Evolutionary conservation across 2,888 invertebrate species (phyloP).

Genomic region (Marronus borbonicus): DNA sequence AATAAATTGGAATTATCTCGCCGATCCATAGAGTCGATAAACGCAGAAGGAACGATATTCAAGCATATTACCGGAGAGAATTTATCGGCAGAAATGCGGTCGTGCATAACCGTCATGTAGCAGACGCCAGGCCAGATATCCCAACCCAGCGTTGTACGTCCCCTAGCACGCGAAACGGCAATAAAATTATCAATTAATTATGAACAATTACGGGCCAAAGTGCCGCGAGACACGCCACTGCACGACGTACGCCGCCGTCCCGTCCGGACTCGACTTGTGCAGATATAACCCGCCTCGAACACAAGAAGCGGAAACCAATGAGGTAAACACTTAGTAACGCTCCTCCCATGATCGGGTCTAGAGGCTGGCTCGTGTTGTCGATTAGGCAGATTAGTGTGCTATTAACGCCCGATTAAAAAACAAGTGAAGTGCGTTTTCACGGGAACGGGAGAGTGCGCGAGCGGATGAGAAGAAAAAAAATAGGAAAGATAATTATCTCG

Average conservation of each 20-base stretch:
- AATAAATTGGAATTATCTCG: constrained; percentile 4
- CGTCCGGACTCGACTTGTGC: constrained; percentile 45
- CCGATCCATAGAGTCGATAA: constrained; percentile 23
- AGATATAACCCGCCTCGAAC: constrained; percentile 57
- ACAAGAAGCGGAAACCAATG: constrained; percentile 60
- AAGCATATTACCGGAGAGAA: constrained; percentile 14
- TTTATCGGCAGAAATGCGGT: constrained; percentile 15
- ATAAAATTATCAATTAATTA: constrained; percentile 48
- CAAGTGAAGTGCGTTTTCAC: constrained; percentile 42
- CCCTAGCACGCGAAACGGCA: constrained; percentile 33
- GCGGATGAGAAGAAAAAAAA: constrained; percentile 11
- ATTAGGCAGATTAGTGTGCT: constrained; percentile 56
- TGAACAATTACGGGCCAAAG: constrained; percentile 42
- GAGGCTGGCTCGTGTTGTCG: constrained; percentile 57
- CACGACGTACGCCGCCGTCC: constrained; percentile 26
- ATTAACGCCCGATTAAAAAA: constrained; percentile 57
- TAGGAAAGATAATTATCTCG: constrained; percentile 35
- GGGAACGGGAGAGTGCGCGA: constrained; percentile 34
- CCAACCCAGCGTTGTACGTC: neutral
- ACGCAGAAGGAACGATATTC: constrained; percentile 17
- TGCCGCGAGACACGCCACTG: constrained; percentile 50
- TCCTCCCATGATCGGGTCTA: constrained; percentile 58
- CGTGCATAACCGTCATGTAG: constrained; percentile 8
- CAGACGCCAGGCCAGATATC: constrained; percentile 21
- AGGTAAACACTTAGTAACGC: constrained; percentile 57